A percentile compares a stretch with the other conserved stretches of the same genome.
phyloP scores from a whole-genome alignment of 2,888 invertebrate species.

The Hartigia nigra region DNA sequence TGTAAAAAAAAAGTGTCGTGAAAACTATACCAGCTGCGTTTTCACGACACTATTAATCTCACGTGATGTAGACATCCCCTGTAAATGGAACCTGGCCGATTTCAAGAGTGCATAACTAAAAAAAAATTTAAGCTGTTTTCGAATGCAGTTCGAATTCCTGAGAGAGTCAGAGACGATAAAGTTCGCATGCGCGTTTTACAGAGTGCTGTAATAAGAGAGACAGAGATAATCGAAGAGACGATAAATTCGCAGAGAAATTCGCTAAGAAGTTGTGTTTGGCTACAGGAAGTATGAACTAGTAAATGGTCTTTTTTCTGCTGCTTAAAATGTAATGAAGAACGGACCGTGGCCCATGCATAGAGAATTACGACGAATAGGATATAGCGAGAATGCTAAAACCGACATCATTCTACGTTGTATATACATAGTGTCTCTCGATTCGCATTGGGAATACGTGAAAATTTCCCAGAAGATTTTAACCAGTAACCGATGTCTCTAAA shows the following conservation, averaged over 20 bases:
- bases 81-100: slow-evolving; percentile 18
- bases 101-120: slow-evolving; percentile 56
- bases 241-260: not conserved
- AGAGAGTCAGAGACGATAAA: too few relatives aligned
- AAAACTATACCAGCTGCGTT: not conserved
- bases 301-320: not conserved
- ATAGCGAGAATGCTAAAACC: not conserved
- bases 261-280: not conserved
- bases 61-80: not conserved
- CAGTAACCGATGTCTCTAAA: not conserved
- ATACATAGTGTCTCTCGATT: not conserved
- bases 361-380: not conserved
- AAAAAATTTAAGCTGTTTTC: slow-evolving; percentile 35
- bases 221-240: not conserved
- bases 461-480: not conserved
- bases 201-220: not conserved
- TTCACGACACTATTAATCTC: not conserved
- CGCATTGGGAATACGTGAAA: not conserved
- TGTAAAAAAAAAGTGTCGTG: too few relatives aligned
- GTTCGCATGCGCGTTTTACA: not conserved
- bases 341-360: not conserved
- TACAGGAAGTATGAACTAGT: not conserved
- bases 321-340: not conserved
- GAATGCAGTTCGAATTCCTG: not conserved
- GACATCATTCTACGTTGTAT: not conserved